These are phyloP conservation scores for Atrichornis clamosus DNA, from an alignment of 2,113 vertebrate genomes.

Conservation along the genomic window DNA sequence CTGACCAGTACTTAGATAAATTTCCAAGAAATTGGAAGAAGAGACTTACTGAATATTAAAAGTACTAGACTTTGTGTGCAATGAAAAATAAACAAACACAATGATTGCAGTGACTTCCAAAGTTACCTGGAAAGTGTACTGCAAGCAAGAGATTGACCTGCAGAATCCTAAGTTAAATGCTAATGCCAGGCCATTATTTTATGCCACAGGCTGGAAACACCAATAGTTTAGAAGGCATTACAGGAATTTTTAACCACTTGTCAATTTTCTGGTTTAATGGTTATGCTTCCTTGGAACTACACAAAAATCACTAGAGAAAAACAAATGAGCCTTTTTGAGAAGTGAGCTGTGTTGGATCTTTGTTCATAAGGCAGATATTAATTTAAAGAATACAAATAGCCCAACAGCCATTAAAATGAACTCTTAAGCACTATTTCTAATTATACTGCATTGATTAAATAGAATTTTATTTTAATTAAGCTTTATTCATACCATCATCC, in stretches of 20 bases:
- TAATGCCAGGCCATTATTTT: not conserved
- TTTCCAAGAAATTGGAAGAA: not conserved
- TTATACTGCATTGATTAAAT: slow-evolving; percentile 47
- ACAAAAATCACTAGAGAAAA: not conserved
- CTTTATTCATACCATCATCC: not conserved
- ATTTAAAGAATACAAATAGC: slow-evolving; percentile 50
- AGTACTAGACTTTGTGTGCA: not conserved
- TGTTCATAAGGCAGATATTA: slow-evolving; percentile 26
- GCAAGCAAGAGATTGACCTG: not conserved
- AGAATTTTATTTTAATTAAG: slow-evolving; percentile 33
- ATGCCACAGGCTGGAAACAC: not conserved
- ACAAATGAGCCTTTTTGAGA: not conserved
- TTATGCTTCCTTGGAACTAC: not conserved
- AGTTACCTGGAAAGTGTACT: not conserved
- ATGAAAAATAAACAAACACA: not conserved
- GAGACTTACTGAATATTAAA: not conserved
- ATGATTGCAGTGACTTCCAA: not conserved
- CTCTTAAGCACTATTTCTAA: slow-evolving; percentile 40
- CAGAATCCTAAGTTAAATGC: not conserved
- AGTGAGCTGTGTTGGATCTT: slow-evolving; percentile 5
- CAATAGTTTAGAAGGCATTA: not conserved
- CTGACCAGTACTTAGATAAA: not conserved
- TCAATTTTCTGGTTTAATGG: not conserved
- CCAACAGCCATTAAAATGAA: not conserved
- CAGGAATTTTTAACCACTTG: not conserved